phyloP scores from a whole-genome alignment of 2,888 invertebrate species.

The Exephanes ischioxanthus region DNA sequence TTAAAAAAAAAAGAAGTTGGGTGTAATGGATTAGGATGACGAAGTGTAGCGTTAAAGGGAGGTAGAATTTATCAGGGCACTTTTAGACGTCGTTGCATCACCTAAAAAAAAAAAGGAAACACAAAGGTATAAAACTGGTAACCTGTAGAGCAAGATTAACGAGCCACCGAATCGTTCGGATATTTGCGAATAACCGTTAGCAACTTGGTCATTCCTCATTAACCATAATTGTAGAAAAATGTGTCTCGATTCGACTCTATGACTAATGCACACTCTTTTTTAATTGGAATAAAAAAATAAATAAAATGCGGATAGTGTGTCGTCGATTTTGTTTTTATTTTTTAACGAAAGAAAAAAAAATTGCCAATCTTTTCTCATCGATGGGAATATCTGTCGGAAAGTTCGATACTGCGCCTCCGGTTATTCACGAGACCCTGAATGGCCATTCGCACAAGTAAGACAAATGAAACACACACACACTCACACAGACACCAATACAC shows the following conservation, averaged over 20 bases:
- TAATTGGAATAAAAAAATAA: slow-evolving; percentile 11
- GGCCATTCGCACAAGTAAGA: slow-evolving; percentile 49
- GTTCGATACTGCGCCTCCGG: slow-evolving; percentile 27
- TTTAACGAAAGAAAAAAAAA: not conserved
- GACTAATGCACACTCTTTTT: slow-evolving; percentile 35
- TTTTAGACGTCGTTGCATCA: slow-evolving; percentile 33
- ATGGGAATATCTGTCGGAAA: slow-evolving; percentile 23
- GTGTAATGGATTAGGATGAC: slow-evolving; percentile 35
- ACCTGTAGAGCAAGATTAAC: slow-evolving; percentile 11
- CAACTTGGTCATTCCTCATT: slow-evolving; percentile 6
- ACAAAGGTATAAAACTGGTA: not conserved
- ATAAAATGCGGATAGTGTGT: slow-evolving; percentile 4
- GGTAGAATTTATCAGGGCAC: slow-evolving; percentile 40
- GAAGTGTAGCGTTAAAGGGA: slow-evolving; percentile 40
- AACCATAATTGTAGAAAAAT: not conserved
- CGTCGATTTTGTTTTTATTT: slow-evolving; percentile 10
- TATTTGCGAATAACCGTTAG: slow-evolving; percentile 27
- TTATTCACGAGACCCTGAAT: slow-evolving; percentile 32
- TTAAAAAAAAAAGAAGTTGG: slow-evolving; percentile 48
- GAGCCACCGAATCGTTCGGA: slow-evolving; percentile 49
- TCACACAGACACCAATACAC: slow-evolving; percentile 12
- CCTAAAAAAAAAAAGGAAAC: slow-evolving; percentile 38
- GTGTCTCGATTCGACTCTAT: not conserved
- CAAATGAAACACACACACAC: slow-evolving; percentile 16
- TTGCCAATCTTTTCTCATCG: slow-evolving; percentile 12